phyloP scores from a whole-genome alignment of 2,797 vertebrate species.

The Epinephelus awoara region DNA sequence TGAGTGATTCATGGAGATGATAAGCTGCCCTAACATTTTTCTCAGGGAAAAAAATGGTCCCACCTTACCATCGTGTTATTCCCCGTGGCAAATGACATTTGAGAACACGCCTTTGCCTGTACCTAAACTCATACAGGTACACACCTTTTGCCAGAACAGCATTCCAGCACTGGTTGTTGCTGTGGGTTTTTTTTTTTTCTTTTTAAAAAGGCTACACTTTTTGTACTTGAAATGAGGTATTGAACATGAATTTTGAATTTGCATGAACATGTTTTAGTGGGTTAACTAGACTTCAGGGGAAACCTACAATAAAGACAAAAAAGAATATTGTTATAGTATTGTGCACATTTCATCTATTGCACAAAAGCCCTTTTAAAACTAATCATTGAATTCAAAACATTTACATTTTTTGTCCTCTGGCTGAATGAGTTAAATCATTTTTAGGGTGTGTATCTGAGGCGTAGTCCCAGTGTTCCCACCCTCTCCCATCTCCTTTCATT shows the following conservation, averaged over 20 bases:
- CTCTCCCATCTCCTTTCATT: constrained; percentile 41
- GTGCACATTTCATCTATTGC: background rate
- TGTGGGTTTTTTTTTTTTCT: background rate
- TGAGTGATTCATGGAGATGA: constrained; percentile 42
- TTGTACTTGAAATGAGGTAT: background rate
- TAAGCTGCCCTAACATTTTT: constrained; percentile 40
- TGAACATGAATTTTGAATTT: constrained; percentile 18
- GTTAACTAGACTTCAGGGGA: background rate
- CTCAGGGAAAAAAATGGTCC: constrained; percentile 32
- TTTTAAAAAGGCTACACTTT: constrained; percentile 6
- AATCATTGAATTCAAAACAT: background rate
- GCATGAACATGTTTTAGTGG: background rate
- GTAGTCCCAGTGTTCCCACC: constrained; percentile 43
- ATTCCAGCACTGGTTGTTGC: constrained; percentile 47
- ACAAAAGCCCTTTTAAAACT: background rate
- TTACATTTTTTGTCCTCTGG: background rate
- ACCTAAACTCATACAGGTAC: constrained; percentile 8
- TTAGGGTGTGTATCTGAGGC: constrained; percentile 49
- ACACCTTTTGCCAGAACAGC: constrained; percentile 42
- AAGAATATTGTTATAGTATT: background rate
- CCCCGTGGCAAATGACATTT: constrained; percentile 37
- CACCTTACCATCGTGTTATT: constrained; percentile 41
- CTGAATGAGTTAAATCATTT: constrained; percentile 3
- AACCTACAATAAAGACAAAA: background rate
- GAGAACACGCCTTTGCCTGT: constrained; percentile 62